Conservation (phyloP, 1,140 invertebrate species). For the Nephila pilipes region DNA sequence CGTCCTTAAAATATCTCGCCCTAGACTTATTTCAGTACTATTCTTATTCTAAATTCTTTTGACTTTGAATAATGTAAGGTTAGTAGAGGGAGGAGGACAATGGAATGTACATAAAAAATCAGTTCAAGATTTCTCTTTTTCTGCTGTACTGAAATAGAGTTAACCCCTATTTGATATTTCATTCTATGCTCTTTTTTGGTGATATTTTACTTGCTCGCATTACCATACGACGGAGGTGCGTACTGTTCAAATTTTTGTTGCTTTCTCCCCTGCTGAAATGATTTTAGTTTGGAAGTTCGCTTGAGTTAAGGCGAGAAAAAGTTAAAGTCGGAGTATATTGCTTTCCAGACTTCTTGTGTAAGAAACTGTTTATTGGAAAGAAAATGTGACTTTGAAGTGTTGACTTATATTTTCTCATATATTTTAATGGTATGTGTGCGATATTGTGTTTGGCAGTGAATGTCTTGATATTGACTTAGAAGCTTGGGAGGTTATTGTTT, state of each 20-base stretch:
- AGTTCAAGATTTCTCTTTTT: background rate
- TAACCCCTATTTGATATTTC: slow-evolving; percentile 38
- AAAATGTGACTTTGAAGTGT: slow-evolving; percentile 25
- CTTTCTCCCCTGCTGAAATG: background rate
- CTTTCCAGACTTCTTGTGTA: background rate
- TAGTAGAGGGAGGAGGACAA: background rate
- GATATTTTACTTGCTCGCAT: slow-evolving; percentile 18
- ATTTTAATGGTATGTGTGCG: slow-evolving; percentile 1
- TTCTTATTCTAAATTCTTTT: background rate
- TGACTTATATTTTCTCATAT: slow-evolving; percentile 35
- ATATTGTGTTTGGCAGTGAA: background rate
- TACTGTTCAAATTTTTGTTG: background rate
- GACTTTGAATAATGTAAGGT: slow-evolving; percentile 30
- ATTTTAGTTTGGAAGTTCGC: background rate
- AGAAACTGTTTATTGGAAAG: slow-evolving; percentile 9
- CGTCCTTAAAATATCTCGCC: background rate
- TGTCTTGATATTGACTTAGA: background rate
- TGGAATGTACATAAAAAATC: slow-evolving; percentile 35
- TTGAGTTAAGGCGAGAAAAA: slow-evolving; percentile 19
- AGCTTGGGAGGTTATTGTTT: background rate
- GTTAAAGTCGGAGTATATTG: slow-evolving; percentile 36
- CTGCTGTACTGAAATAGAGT: background rate
- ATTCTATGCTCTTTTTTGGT: background rate
- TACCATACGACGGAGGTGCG: slow-evolving; percentile 9
- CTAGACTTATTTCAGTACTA: background rate